Evolutionary conservation across 1,140 invertebrate genomes (phyloP), one percentile per base, ranked within the genome.

Genomic region (Anoplophora glabripennis): DNA sequence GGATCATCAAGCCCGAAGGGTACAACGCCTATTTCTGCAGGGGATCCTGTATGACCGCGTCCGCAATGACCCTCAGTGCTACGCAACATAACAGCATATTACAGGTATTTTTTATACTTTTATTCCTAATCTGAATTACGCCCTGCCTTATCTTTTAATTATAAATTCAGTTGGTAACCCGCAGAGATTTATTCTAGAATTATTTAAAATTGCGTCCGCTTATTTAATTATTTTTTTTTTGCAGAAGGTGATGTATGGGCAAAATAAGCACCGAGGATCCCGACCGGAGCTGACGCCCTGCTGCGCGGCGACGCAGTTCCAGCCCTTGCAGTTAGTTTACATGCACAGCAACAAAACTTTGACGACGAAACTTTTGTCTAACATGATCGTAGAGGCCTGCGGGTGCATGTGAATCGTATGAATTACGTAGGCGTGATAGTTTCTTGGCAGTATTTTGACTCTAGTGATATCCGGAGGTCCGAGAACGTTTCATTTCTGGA

Each of bases 11-110:
- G 44, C 92, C 92, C 0, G 79, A 78, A 9, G 88, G 87, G 0
- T 93, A 93, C 72, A 82, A 92, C 59, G 90, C 90, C 0, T 91
- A 91, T 74, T 93, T 90, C 76, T 94, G 91, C 65, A 86, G 85
- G 34, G 92, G 92, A 0, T 86, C 84, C 4, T 93, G 91, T 70
- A 78, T 81, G 0, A 81, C 84, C 0, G 84, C 86, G 3, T 82
- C 86, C 1, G 84, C 87, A 9, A 79, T 89, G 1, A 83, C 87
- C 0, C 75, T 83, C 34, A 83, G 81, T 51, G 82, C 81, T 3
- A 84, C 83, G 34, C 79, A 84, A 59, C 86, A 91, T 71, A 86
- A 83, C 69, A 83, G 86, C 64, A 79, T 91, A 60, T 82, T 91
- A 67, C 83, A 83, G 74, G 88, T 92, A 70, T 75, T 28, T 28